Evolutionary conservation across 2,113 vertebrate genomes (phyloP), one percentile per base, ranked within the genome.

Genomic region (Microcebus murinus): DNA sequence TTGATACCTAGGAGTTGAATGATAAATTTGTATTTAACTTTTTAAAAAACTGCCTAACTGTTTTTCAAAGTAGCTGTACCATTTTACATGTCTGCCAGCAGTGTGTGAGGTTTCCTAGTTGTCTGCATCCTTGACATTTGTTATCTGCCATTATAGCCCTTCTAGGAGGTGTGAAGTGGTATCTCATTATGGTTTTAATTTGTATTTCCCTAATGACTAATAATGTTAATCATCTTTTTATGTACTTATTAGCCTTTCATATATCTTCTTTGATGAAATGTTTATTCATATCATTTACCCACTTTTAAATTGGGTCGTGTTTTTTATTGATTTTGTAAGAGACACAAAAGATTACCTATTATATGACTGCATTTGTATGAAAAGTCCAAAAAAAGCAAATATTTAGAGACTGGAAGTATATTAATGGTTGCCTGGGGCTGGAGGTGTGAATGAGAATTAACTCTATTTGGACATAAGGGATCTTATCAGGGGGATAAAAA

Each of bases 251-350:
- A 48, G 73, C n/a, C 45, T 68, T 81, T 65, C 15, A 31, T 39
- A 6, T 31, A 57, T 59, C 23, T 59, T 84, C 45, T 92, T 87
- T 86, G 61, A 36, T 77, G 18, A 93, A 76, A 86, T 81, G 20
- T 88, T 95, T 57, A 34, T 84, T 57, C 71, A n/a, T 5, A 70
- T 81, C 45, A n/a, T 88, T 76, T 94, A 39, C 27, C 18, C 25
- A 83, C 70, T 79, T 92, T 86, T 80, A 70, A 88, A 67, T 45
- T 79, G 52, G 29, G 34, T 87, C 87, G 21, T 77, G 23, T 87
- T 93, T 74, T 70, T 70, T 83, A 61, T 14, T 74, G 50, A 90
- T n/a, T 80, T 80, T 83, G 8, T 71, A 88, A 95, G 85, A 90
- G 76, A 70, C 4, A 65, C 11, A 79, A 27, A 50, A 57, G 21